A percentile compares a stretch with the other conserved stretches of the same genome.
Evolutionary conservation across 1,140 invertebrate species (phyloP).

Genomic region (Cyrtorhinus lividipennis): DNA sequence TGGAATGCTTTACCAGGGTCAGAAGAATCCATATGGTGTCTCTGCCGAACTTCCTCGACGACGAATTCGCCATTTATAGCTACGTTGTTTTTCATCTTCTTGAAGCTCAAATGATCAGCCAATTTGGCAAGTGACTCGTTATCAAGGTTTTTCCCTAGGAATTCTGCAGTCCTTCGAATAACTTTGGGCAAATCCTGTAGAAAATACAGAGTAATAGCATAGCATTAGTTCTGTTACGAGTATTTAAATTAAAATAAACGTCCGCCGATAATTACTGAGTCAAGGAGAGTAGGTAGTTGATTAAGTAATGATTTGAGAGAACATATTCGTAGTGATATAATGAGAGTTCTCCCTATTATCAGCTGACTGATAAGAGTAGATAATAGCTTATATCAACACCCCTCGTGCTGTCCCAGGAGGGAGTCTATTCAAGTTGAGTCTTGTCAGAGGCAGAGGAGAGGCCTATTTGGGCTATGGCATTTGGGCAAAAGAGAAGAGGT

Average conservation of each 20-base stretch:
- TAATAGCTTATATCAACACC: too few relatives aligned
- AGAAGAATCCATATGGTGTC: conserved; percentile 29
- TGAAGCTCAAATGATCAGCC: conserved; percentile 44
- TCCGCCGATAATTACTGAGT: not conserved
- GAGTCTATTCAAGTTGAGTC: too few relatives aligned
- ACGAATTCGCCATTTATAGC: conserved; percentile 41
- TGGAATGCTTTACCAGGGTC: conserved; percentile 28
- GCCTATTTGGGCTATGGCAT: too few relatives aligned
- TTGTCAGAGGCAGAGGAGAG: too few relatives aligned
- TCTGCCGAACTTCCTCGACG: conserved; percentile 31
- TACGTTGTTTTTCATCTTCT: conserved; percentile 53
- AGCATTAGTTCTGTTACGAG: not conserved
- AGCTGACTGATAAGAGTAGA: too few relatives aligned
- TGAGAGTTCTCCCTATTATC: too few relatives aligned
- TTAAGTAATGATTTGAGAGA: too few relatives aligned
- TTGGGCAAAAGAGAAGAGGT: too few relatives aligned
- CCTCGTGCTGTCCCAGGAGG: too few relatives aligned
- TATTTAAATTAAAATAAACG: conserved; percentile 4
- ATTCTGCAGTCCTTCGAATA: conserved; percentile 40
- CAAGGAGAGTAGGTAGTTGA: not conserved
- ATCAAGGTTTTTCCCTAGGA: conserved; percentile 37
- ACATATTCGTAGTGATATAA: too few relatives aligned
- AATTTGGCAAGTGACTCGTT: conserved; percentile 37
- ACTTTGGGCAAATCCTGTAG: conserved; percentile 38
- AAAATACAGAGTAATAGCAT: not conserved